Evolutionary conservation across 2,797 vertebrate genomes (phyloP).

Genomic region (Pachyuromys duprasi): DNA sequence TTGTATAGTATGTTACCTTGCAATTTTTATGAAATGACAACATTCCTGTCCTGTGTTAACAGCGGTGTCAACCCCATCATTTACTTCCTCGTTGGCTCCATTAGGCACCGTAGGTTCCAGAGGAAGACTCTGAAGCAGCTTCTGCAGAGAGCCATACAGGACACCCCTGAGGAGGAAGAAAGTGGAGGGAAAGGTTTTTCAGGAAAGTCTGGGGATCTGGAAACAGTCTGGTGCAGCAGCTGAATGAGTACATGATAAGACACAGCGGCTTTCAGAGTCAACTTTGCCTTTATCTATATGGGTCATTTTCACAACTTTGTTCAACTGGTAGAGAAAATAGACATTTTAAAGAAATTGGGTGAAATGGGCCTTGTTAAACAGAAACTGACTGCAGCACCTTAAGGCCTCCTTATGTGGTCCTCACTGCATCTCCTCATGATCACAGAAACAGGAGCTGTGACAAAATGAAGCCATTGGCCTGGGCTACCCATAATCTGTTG

Average conservation of each 20-base stretch:
- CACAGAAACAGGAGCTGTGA: background rate
- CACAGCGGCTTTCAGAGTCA: background rate
- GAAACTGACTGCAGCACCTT: background rate
- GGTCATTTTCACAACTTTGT: background rate
- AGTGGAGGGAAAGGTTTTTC: rapidly evolving
- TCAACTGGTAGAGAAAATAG: background rate
- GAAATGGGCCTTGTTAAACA: background rate
- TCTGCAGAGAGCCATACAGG: background rate
- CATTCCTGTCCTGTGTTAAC: background rate
- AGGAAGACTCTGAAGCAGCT: background rate
- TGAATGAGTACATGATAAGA: no score
- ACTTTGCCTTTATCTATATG: background rate
- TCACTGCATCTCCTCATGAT: background rate
- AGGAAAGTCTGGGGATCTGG: background rate
- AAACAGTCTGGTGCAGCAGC: background rate
- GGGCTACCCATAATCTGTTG: background rate
- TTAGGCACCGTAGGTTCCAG: background rate
- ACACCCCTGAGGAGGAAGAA: background rate
- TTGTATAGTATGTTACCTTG: rapidly evolving
- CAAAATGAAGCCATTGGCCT: background rate
- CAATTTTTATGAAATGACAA: rapidly evolving
- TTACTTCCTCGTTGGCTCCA: slow-evolving; percentile 4
- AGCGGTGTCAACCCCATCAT: slow-evolving; percentile 14
- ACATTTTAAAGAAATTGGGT: background rate
- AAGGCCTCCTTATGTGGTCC: no score